Percentiles rank a stretch among this genome's conserved stretches.
Conservation (phyloP, 2,113 vertebrate genomes). For the Perccottus glenii region DNA sequence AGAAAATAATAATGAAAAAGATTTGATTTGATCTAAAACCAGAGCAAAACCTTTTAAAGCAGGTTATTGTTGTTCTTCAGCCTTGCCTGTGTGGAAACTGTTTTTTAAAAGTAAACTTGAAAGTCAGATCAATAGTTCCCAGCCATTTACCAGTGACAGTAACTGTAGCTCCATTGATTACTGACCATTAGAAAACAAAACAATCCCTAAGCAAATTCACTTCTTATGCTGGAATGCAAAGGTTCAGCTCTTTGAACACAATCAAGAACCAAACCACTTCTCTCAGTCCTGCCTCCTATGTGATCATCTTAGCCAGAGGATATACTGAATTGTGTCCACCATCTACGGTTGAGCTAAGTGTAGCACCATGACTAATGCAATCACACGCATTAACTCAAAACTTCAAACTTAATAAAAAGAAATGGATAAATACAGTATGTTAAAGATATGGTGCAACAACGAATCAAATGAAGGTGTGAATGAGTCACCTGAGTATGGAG, state of each 20-base stretch:
- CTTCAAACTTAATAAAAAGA: slow-evolving; percentile 57
- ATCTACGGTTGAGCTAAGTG: slow-evolving; percentile 55
- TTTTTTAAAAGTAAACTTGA: slow-evolving; percentile 53
- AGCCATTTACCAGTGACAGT: slow-evolving; percentile 39
- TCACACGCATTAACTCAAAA: slow-evolving; percentile 55
- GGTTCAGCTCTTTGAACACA: slow-evolving; percentile 67
- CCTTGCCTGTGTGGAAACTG: slow-evolving; percentile 46
- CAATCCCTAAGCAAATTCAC: slow-evolving; percentile 29
- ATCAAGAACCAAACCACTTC: slow-evolving; percentile 55
- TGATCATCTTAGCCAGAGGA: slow-evolving; percentile 64
- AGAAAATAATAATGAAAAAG: slow-evolving; percentile 23
- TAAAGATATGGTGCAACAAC: slow-evolving; percentile 12
- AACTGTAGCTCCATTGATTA: slow-evolving; percentile 45
- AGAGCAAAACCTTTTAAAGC: slow-evolving; percentile 30
- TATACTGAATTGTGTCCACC: slow-evolving; percentile 56
- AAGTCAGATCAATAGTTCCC: slow-evolving; percentile 51
- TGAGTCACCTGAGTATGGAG: slow-evolving; percentile 49
- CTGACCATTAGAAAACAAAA: slow-evolving; percentile 19
- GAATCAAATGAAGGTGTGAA: slow-evolving; percentile 28
- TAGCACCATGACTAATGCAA: slow-evolving; percentile 59
- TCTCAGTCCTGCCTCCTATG: slow-evolving; percentile 56
- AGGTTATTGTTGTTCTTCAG: slow-evolving; percentile 44
- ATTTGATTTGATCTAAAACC: background rate
- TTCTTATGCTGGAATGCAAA: slow-evolving; percentile 36
- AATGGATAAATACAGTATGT: slow-evolving; percentile 48